Evolutionary conservation across 2,797 vertebrate species (phyloP), one percentile per base, ranked within the genome.

Genomic region (Chelon auratus): DNA sequence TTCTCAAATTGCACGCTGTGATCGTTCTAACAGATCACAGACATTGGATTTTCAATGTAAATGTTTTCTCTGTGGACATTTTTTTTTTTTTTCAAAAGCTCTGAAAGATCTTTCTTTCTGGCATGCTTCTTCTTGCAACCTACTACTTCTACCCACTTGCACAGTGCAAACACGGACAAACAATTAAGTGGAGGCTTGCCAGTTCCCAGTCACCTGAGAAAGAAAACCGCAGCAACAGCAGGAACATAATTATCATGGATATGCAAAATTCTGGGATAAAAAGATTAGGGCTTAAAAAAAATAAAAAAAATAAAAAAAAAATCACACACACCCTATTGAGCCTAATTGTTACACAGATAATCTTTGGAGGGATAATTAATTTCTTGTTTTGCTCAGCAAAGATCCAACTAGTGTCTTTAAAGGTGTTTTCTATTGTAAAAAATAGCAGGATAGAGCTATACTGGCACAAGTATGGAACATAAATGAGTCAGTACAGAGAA

Each of bases 61-160:
- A 26, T 26, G 24, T 26, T 26, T 26, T 26, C 24, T 26, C 24
- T 69, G 24, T 58, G 15, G 4, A 45, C 3, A 48, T 22, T 58
- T 40, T 26, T 53, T 67, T 24, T 24, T 24, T 26, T 26, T 26
- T 26, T 26, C 24, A 30, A 51, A 58, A 78, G 42, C 43, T 54
- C 72, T 74, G 39, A 52, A 79, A 81, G 72, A 70, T n/a, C 61
- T 68, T 59, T 52, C 10, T 52, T 33, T 66, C 65, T 73, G 69
- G 57, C 59, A 33, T 77, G 47, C 13, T 33, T 18, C 8, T 67
- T 67, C 39, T 69, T 78, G 22, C 61, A 72, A 20, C 54, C 68
- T 45, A 70, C 53, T 20, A 75, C 71, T 72, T 82, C 67, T 66
- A 39, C 68, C 73, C 74, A 79, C 75, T 54, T 66, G 26, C 45